Evolutionary conservation across 2,113 vertebrate genomes (phyloP).

Genomic region (Danionella cerebrum): DNA sequence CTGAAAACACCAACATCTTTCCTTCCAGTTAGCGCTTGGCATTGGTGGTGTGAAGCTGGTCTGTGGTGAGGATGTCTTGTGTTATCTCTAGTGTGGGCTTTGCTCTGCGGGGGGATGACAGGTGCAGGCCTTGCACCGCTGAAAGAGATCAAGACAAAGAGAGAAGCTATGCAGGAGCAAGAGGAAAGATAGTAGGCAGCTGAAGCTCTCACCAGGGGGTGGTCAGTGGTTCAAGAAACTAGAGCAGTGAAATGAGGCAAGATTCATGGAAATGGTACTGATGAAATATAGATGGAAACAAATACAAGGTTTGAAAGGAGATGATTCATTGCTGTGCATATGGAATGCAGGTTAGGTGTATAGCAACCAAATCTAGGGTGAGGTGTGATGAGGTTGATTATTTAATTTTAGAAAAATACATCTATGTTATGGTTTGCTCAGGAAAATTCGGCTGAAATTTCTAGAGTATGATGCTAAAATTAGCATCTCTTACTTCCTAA

Average conservation of each 20-base stretch:
- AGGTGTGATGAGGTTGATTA: too few relatives aligned
- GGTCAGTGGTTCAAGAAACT: not conserved
- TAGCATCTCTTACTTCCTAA: too few relatives aligned
- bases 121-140: not conserved
- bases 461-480: too few relatives aligned
- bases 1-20: not conserved
- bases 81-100: constrained; percentile 15
- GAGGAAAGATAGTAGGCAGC: constrained; percentile 2
- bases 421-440: too few relatives aligned
- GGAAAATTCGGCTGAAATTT: too few relatives aligned
- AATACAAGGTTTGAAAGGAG: not conserved
- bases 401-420: too few relatives aligned
- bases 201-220: not conserved
- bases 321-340: not conserved
- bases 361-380: too few relatives aligned
- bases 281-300: not conserved
- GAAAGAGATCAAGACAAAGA: constrained; percentile 18
- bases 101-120: constrained; percentile 26
- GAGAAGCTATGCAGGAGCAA: not conserved
- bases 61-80: constrained; percentile 6
- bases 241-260: not conserved
- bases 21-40: constrained; percentile 12
- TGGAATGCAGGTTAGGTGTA: not conserved
- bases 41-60: constrained; percentile 1
- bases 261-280: not conserved